A percentile compares a stretch with the other conserved stretches of the same genome.
phyloP scores from a whole-genome alignment of 2,797 vertebrate genomes.

The Petrocephalus sullivani region DNA sequence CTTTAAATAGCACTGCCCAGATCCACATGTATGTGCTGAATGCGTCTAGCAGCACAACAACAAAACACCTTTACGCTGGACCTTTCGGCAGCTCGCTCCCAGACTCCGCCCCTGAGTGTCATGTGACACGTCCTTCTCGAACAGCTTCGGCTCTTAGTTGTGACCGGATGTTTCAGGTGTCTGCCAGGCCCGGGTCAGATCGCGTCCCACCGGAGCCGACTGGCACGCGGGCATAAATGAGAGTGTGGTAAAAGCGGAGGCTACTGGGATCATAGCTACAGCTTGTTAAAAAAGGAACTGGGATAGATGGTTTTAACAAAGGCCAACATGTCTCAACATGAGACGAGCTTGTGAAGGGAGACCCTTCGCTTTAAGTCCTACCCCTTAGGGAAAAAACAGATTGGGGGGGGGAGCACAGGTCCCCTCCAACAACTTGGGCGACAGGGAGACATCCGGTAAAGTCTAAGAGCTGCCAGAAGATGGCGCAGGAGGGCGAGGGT shows the following conservation, averaged over 20 bases:
- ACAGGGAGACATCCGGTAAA: background rate
- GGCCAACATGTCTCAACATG: slow-evolving; percentile 60
- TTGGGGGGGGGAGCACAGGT: background rate
- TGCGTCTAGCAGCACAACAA: background rate
- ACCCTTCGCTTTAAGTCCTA: background rate
- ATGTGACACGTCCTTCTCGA: background rate
- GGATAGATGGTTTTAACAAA: slow-evolving; percentile 45
- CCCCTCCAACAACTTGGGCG: background rate
- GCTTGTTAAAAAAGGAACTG: slow-evolving; percentile 54
- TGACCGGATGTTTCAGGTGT: background rate
- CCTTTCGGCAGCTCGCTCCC: background rate
- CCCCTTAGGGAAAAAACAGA: background rate
- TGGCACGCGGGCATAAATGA: background rate
- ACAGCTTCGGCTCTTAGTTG: background rate
- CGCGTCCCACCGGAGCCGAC: background rate
- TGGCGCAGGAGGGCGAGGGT: background rate
- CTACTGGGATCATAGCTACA: slow-evolving; percentile 53
- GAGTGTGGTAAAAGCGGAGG: slow-evolving; percentile 27
- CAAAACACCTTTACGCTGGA: background rate
- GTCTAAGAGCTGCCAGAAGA: background rate
- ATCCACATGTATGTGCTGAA: background rate
- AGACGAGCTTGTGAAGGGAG: background rate
- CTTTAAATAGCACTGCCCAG: background rate
- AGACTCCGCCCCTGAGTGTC: background rate
- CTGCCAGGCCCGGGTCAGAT: background rate